Evolutionary conservation across 2,888 invertebrate species (phyloP), one percentile per base, ranked within the genome.

Genomic region (Brachyptera risi): DNA sequence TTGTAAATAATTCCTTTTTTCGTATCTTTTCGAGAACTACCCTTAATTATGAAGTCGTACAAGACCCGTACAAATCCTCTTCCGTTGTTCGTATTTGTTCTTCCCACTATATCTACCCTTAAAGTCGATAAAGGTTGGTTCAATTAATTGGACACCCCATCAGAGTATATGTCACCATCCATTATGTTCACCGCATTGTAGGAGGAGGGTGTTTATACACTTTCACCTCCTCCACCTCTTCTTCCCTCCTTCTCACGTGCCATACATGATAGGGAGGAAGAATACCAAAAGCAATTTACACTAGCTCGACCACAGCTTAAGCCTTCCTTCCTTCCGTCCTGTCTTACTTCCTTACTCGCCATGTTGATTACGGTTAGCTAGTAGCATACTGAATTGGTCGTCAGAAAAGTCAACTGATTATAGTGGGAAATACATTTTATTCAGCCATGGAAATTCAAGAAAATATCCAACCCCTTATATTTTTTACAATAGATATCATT

Each of bases 221-320:
- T n/a, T n/a, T n/a, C n/a, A n/a, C n/a, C n/a, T n/a, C n/a, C n/a
- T n/a, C n/a, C 23, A 24, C 47, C 21, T 47, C 24, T 24, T 9
- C 47, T 23, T 24, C 47, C 47, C 24, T 1, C 11, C 24, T 24
- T 4, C 44, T 21, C 5, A 17, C 44, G 19, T 2, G 5, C 21
- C 44, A 23, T 4, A 17, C 47, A n/a, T 2, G 21, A 17, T 15
- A 24, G 21, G 24, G 21, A 24, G 24, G n/a, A 47, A 47, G 47
- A 47, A 47, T 21, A 19, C 23, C 21, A 47, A 47, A 47, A 47
- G 47, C 47, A 47, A 47, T 47, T 47, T 47, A 47, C 24, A 47
- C 24, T 47, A 24, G 47, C 47, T 47, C 47, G 47, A 19, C 21
- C 47, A 5, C 11, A 24, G 47, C 47, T 47, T 47, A 47, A 47